Evolutionary conservation across 1,140 invertebrate species (phyloP).

Genomic region (Dendrolimus punctatus): DNA sequence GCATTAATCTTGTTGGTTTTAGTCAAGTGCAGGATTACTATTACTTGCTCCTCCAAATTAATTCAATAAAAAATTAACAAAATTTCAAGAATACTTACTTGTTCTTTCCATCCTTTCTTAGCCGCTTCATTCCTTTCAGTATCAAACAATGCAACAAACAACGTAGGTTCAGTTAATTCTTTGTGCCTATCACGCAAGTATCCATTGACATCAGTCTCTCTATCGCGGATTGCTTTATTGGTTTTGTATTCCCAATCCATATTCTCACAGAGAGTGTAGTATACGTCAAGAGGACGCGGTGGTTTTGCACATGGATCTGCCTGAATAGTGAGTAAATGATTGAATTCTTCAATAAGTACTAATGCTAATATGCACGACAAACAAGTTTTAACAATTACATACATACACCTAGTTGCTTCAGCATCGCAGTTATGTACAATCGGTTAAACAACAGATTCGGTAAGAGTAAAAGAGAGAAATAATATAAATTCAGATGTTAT

Average conservation of each 20-base stretch:
- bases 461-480: too few relatives aligned
- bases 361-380: too few relatives aligned
- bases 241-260: conserved; percentile 52
- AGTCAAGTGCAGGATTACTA: too few relatives aligned
- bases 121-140: conserved; percentile 66
- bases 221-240: conserved; percentile 49
- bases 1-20: too few relatives aligned
- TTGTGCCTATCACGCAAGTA: conserved; percentile 40
- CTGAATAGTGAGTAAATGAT: conserved; percentile 20
- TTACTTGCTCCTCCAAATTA: too few relatives aligned
- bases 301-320: conserved; percentile 43
- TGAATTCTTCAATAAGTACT: too few relatives aligned
- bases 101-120: conserved; percentile 60
- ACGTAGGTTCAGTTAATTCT: conserved; percentile 44
- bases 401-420: too few relatives aligned
- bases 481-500: too few relatives aligned
- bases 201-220: conserved; percentile 54
- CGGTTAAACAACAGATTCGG: too few relatives aligned
- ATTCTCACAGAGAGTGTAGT: conserved; percentile 53
- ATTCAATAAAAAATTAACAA: too few relatives aligned
- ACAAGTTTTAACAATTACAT: too few relatives aligned
- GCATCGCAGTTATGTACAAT: too few relatives aligned
- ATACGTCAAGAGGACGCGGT: conserved; percentile 73
- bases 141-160: conserved; percentile 59
- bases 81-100: conserved; percentile 30